Base-by-base conservation (phyloP, 2,113 vertebrate species). In the Boleophthalmus pectinirostris region DNA sequence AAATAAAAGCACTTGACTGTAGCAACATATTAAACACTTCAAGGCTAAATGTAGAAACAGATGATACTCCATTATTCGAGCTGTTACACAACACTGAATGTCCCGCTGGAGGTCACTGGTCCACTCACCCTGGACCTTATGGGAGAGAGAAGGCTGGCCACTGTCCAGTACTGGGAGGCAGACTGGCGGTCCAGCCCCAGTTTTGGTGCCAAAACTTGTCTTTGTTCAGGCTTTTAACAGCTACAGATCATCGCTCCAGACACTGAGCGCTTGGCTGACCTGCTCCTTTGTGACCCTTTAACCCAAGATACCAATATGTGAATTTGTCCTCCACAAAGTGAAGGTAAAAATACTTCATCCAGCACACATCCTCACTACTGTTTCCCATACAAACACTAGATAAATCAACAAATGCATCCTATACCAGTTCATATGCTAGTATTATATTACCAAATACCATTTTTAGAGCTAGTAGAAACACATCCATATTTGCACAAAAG, bases 211-310 rank as follows among this genome's bases (percentile, higher is more conserved):
- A 88, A 78, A 72, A 78, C 66, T 25, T 53, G 77, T 21, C 73
- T 78, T 60, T 78, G 75, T 78, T 63, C 53, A 66, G 66, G 67
- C 51, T 72, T 78, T 82, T 76, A 86, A 80, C 79, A 83, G 75
- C 76, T 63, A 80, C 82, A 88, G 81, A 84, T 81, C 82, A 82
- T 72, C 24, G 70, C 66, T 81, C 67, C 71, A 83, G 85, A 86
- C 80, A 68, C 71, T 66, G 69, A 70, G 72, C 51, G 72, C 66
- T 79, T 85, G 84, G 87, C 77, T 86, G 86, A 88, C 78, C 78
- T 73, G 38, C 51, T 33, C 68, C 60, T 45, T 64, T 49, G 74
- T 82, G 74, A 77, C 71, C 80, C 78, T 24, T 56, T 33, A 69
- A 25, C 14, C 24, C 16, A 65, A 64, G 64, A 75, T 64, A 60